Conservation (phyloP, 2,888 invertebrate genomes). For the Sceliomorpha sp. region DNA sequence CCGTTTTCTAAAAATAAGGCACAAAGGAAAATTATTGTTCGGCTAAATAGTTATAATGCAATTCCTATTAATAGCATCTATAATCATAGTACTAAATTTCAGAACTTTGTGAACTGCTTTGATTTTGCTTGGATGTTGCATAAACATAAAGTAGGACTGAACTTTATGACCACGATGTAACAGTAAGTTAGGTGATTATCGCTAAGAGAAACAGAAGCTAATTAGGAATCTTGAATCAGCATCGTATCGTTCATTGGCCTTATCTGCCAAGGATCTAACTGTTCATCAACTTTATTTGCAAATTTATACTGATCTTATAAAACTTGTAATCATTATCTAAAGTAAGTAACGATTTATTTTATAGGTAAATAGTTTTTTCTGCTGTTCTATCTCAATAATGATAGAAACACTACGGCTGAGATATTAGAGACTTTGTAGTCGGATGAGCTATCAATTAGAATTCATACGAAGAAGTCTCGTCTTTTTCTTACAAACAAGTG, state of each 20-base stretch:
- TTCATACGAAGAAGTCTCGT: no score
- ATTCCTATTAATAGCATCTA: constrained; percentile 39
- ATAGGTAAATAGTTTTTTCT: no score
- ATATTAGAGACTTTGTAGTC: no score
- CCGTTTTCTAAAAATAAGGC: constrained; percentile 2
- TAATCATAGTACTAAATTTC: not conserved
- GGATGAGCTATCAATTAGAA: no score
- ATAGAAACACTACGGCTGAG: no score
- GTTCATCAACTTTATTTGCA: constrained; percentile 3
- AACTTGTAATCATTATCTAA: not conserved
- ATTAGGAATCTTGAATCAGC: constrained; percentile 41
- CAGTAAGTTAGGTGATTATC: constrained; percentile 39
- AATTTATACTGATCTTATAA: not conserved
- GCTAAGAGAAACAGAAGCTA: constrained; percentile 36
- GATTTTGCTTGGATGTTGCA: constrained; percentile 36
- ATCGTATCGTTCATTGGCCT: constrained; percentile 42
- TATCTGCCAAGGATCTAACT: constrained; percentile 15
- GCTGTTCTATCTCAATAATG: no score
- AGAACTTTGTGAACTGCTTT: constrained; percentile 28
- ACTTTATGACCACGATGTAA: constrained; percentile 46
- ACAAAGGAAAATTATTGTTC: constrained; percentile 22
- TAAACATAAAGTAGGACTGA: constrained; percentile 47
- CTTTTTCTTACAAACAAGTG: no score
- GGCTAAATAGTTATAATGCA: constrained; percentile 33
- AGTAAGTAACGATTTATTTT: no score